Percentiles rank a stretch among this genome's conserved stretches.
phyloP scores from a whole-genome alignment of 2,113 vertebrate genomes.

The Leptocoma aspasia region DNA sequence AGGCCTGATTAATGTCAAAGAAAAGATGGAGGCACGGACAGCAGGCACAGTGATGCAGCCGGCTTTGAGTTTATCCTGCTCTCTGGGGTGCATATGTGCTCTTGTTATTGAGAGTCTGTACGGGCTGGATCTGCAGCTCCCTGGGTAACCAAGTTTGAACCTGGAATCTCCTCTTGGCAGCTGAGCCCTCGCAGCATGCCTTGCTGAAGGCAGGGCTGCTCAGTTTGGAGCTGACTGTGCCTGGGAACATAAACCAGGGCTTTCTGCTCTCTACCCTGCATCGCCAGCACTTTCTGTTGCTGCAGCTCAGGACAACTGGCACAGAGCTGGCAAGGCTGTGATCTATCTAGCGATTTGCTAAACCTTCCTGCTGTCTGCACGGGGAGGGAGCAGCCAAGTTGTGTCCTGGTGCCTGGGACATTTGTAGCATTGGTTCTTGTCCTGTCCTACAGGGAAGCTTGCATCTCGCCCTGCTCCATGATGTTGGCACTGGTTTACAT shows the following conservation, averaged over 20 bases:
- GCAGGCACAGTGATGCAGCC: background rate
- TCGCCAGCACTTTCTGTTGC: background rate
- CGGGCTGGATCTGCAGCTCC: background rate
- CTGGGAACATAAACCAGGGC: background rate
- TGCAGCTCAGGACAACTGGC: background rate
- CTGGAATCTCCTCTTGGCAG: background rate
- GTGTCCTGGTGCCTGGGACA: accelerated
- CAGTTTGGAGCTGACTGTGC: background rate
- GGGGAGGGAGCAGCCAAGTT: background rate
- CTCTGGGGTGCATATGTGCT: background rate
- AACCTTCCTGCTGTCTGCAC: background rate
- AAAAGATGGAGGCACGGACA: background rate
- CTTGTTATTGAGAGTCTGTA: background rate
- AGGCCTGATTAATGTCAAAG: background rate
- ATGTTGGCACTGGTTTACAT: conserved; percentile 98
- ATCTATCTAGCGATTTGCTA: accelerated
- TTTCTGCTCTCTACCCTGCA: background rate
- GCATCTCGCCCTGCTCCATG: conserved; percentile 97
- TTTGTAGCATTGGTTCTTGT: background rate
- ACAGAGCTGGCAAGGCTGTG: background rate
- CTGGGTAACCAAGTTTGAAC: background rate
- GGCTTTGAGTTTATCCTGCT: background rate
- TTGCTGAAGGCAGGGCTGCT: background rate
- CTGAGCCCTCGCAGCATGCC: background rate
- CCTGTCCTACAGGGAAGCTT: conserved; percentile 83